Conservation (phyloP, 2,888 invertebrate species). For the Agrotis ipsilon region DNA sequence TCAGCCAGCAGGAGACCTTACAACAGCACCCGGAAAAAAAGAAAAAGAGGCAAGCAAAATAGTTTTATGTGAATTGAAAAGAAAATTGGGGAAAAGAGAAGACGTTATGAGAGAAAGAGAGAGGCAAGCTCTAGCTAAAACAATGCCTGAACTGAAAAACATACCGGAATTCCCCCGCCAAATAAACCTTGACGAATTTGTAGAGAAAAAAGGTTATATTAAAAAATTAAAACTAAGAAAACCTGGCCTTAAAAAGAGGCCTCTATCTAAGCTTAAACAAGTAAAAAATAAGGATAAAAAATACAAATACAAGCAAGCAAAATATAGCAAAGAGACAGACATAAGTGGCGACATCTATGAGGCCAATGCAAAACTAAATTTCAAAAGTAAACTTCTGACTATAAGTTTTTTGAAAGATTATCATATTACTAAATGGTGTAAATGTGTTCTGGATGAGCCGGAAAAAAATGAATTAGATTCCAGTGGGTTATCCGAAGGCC, state of each 20-base stretch:
- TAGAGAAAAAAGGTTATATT: conserved; percentile 79
- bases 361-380: conserved; percentile 73
- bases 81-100: conserved; percentile 86
- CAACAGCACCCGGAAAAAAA: conserved; percentile 82
- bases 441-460: conserved; percentile 47
- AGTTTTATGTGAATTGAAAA: conserved; percentile 83
- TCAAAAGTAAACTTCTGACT: conserved; percentile 75
- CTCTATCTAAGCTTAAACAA: conserved; percentile 66
- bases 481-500: conserved; percentile 69
- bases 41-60: conserved; percentile 84
- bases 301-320: conserved; percentile 68
- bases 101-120: conserved; percentile 88
- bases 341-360: conserved; percentile 70
- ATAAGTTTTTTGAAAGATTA: conserved; percentile 62
- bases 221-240: conserved; percentile 77
- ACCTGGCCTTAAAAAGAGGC: conserved; percentile 57
- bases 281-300: conserved; percentile 61
- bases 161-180: conserved; percentile 88
- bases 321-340: conserved; percentile 73
- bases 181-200: conserved; percentile 78
- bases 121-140: conserved; percentile 85
- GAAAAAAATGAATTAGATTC: conserved; percentile 58
- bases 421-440: conserved; percentile 77
- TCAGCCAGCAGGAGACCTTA: conserved; percentile 76
- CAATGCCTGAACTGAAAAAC: conserved; percentile 84